Percentiles rank a stretch among this genome's conserved stretches.
Evolutionary conservation across 2,113 vertebrate genomes (phyloP).

Genomic region (Mellivora capensis): DNA sequence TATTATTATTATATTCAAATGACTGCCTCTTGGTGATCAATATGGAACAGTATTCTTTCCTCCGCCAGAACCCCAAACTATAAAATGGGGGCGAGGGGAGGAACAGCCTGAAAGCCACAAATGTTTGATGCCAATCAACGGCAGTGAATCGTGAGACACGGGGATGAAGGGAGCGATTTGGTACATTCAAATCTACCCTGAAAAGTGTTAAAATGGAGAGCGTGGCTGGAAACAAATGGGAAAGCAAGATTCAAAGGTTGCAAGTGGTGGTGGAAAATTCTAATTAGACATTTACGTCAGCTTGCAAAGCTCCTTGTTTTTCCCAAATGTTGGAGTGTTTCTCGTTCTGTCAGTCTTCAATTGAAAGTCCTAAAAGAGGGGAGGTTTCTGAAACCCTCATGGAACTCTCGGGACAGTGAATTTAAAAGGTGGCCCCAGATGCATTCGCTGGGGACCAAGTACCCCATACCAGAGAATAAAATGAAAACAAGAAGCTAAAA

Average conservation of each 20-base stretch:
- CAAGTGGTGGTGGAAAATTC: conserved; percentile 56
- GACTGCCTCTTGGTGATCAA: neutral
- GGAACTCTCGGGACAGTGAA: neutral
- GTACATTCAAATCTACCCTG: conserved; percentile 28
- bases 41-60: neutral
- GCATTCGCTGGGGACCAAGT: neutral
- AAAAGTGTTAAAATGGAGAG: conserved; percentile 52
- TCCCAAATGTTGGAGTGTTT: conserved; percentile 60
- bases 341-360: neutral
- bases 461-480: neutral
- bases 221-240: conserved; percentile 24
- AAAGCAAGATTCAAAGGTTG: conserved; percentile 54
- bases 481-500: neutral
- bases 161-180: neutral
- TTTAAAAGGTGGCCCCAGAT: neutral
- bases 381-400: neutral
- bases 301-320: conserved; percentile 43
- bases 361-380: neutral
- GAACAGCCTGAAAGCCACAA: neutral
- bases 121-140: conserved; percentile 54
- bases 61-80: conserved; percentile 19
- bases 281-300: conserved; percentile 62
- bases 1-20: neutral
- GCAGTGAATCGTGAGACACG: neutral
- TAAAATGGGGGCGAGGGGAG: neutral